Base-by-base conservation (phyloP, 1,140 invertebrate species). In the Drosophila asahinai region DNA sequence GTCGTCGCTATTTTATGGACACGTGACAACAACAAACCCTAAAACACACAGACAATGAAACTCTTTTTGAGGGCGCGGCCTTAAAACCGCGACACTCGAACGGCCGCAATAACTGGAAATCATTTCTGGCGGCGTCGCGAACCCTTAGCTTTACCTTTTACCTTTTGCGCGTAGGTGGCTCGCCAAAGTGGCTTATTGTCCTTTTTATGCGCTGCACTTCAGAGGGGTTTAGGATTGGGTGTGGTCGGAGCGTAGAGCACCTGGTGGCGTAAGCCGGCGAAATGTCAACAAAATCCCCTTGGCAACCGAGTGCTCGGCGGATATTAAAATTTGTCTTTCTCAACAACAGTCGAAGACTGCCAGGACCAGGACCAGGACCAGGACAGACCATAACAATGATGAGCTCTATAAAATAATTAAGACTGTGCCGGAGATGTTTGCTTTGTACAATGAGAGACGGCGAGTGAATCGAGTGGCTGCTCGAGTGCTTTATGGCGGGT, bases 361-460 rank as follows among this genome's bases (percentile, higher is more conserved):
- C 45, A 33, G 49, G 17, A 43, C 17, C 30, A 17, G 12, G 33
- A 55, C 33, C 33, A 42, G 42, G 8, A 48, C 33, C 36, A 42
- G 19, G 52, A 51, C 70, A 64, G 67, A 36, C 75, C 66, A 58
- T 80, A 77, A 83, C 80, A 74, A 71, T 83, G 54, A 83, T 65
- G 77, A 81, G 80, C 81, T 74, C 84, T 89, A 87, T 87, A 83
- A 89, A 87, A 77, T 87, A 87, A 87, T 87, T 89, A 87, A 74
- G 74, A 73, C 57, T 55, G 38, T 73, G 66, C 58, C 64, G 61
- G 11, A 48, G 49, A 70, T 72, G 68, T 54, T 73, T 64, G 58
- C 52, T 79, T 80, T 48, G 55, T 52, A 73, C 68, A 75, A 74
- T 75, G 72, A 54, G 68, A 40, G 38, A 51, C 68, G 36, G n/a